phyloP scores from a whole-genome alignment of 2,888 invertebrate species.

The Caenorhabditis drosophilae region DNA sequence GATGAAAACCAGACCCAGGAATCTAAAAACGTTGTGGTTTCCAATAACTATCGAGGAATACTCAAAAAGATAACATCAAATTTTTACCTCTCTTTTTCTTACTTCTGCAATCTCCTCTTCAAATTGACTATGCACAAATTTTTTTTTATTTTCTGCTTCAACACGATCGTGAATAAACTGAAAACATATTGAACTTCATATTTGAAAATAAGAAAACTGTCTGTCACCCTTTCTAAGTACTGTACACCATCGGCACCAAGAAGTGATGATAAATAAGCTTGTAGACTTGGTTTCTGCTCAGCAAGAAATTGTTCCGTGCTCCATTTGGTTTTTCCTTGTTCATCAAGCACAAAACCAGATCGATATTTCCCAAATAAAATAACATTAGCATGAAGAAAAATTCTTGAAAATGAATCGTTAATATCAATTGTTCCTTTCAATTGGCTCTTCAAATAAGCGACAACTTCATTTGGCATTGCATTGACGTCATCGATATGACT shows the following conservation, averaged over 20 bases:
- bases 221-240: constrained; percentile 56
- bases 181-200: constrained; percentile 1
- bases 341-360: constrained; percentile 43
- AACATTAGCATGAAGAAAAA: constrained; percentile 88
- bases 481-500: constrained; percentile 89
- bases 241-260: constrained; percentile 63
- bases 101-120: constrained; percentile 79
- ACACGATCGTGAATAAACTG: constrained; percentile 96
- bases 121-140: constrained; percentile 94
- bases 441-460: constrained; percentile 79
- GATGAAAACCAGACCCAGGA: too few species aligned
- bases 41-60: too few species aligned
- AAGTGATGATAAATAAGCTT: constrained; percentile 46
- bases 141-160: too few species aligned
- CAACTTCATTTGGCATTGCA: constrained; percentile 80
- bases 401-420: constrained; percentile 90
- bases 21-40: too few species aligned
- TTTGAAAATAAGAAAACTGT: not conserved
- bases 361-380: constrained; percentile 92
- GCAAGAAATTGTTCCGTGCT: constrained; percentile 47
- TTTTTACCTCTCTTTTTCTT: constrained; percentile 39
- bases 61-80: too few species aligned
- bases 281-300: constrained; percentile 39
- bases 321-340: constrained; percentile 32
- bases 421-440: constrained; percentile 78